Evolutionary conservation across 2,113 vertebrate genomes (phyloP).

Genomic region (Pygoscelis antarcticus): DNA sequence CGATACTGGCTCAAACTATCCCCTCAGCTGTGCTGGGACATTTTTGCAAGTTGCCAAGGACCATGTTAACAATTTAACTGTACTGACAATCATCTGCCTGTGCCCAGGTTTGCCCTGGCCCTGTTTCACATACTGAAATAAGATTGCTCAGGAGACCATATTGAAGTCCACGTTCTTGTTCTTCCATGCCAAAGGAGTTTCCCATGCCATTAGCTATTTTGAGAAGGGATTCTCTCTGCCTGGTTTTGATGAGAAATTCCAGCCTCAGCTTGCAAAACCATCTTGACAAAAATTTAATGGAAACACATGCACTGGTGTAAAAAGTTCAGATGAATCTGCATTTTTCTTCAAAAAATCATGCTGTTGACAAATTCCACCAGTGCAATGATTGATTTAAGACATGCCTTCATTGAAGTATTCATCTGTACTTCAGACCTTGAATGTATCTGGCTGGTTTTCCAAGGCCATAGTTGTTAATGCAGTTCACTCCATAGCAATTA

Average conservation of each 20-base stretch:
- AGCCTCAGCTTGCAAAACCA: neutral
- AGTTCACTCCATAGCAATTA: slow-evolving; percentile 41
- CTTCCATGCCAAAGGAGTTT: slow-evolving; percentile 21
- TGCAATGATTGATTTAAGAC: slow-evolving; percentile 29
- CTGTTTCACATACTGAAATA: neutral
- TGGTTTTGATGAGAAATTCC: slow-evolving; percentile 56
- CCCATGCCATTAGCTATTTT: slow-evolving; percentile 31
- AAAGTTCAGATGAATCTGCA: slow-evolving; percentile 42
- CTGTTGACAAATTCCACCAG: slow-evolving; percentile 19
- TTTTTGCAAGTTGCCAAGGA: slow-evolving; percentile 37
- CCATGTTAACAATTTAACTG: slow-evolving; percentile 8
- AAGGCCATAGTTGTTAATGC: slow-evolving; percentile 25
- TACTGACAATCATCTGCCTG: neutral
- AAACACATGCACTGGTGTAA: slow-evolving; percentile 40
- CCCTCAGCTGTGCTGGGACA: slow-evolving; percentile 28
- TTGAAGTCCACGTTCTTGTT: neutral
- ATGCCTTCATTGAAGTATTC: neutral
- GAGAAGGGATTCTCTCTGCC: slow-evolving; percentile 28
- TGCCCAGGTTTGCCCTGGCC: slow-evolving; percentile 41
- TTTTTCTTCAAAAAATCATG: slow-evolving; percentile 28
- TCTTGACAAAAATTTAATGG: slow-evolving; percentile 33
- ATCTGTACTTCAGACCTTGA: slow-evolving; percentile 30
- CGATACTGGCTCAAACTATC: slow-evolving; percentile 45
- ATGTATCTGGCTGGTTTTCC: slow-evolving; percentile 34
- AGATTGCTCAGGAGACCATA: slow-evolving; percentile 27